Percentiles rank a stretch among this genome's conserved stretches.
These are phyloP conservation scores for Dolichopus griseipennis DNA, from an alignment of 2,888 invertebrate genomes.

Conservation along the genomic window DNA sequence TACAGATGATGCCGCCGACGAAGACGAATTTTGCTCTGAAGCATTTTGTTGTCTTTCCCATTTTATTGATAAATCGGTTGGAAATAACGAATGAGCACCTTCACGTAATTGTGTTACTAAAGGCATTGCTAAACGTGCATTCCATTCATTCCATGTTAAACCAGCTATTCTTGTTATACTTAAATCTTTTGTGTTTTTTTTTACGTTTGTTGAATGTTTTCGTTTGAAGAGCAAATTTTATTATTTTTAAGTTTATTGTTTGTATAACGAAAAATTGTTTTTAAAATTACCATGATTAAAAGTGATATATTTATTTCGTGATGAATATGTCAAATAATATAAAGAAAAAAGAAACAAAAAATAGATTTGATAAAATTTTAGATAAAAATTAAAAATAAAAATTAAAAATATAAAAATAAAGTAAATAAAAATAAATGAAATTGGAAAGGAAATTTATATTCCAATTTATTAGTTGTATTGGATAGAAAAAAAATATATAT, in stretches of 20 bases:
- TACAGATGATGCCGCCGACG: conserved; percentile 27
- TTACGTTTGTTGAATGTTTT: conserved; percentile 11
- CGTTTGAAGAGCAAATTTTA: conserved; percentile 11
- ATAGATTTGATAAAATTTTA: neutral
- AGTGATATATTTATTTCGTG: conserved; percentile 13
- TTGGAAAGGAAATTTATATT: neutral
- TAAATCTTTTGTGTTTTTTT: conserved; percentile 54
- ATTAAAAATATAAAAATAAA: conserved; percentile 23
- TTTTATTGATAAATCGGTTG: conserved; percentile 39
- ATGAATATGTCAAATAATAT: conserved; percentile 13
- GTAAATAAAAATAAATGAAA: conserved; percentile 19
- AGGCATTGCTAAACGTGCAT: conserved; percentile 64
- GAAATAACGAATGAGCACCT: conserved; percentile 43
- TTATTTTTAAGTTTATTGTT: conserved; percentile 14
- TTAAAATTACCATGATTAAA: conserved; percentile 14
- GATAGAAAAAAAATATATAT: conserved; percentile 6
- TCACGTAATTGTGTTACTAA: conserved; percentile 54
- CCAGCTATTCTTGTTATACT: conserved; percentile 62
- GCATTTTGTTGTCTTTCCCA: conserved; percentile 32
- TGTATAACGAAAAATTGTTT: conserved; percentile 11
- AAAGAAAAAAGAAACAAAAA: conserved; percentile 12
- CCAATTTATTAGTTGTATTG: neutral
- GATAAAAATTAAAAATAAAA: neutral
- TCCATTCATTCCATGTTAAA: conserved; percentile 65
- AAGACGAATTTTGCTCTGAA: conserved; percentile 23